These are phyloP conservation scores for Hepsetus odoe DNA, from an alignment of 2,113 vertebrate species.

Conservation along the genomic window DNA sequence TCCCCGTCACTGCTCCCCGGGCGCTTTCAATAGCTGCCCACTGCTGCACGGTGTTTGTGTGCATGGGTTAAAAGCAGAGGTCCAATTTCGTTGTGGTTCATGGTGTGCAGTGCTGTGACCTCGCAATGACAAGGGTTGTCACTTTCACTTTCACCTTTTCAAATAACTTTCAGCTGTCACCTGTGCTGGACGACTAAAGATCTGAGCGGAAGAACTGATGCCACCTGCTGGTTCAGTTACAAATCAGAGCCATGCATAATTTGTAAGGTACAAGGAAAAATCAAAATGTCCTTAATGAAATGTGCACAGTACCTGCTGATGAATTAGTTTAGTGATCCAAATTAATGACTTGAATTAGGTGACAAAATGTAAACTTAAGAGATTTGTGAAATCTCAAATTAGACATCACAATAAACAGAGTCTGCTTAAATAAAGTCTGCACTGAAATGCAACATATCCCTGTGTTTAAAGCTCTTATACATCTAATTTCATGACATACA, in stretches of 20 bases:
- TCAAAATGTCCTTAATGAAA: conserved; percentile 3
- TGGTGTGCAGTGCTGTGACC: no score
- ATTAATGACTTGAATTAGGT: conserved; percentile 8
- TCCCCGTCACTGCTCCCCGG: no score
- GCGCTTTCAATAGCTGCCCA: no score
- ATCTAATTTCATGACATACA: neutral
- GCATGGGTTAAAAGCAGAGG: no score
- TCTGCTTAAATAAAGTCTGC: neutral
- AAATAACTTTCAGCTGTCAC: conserved; percentile 15
- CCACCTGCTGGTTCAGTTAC: conserved; percentile 61
- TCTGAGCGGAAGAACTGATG: conserved; percentile 37
- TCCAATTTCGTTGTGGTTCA: no score
- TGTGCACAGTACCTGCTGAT: neutral
- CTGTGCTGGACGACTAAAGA: neutral
- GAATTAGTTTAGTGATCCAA: neutral
- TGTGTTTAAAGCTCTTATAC: neutral
- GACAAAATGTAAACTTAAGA: conserved; percentile 1
- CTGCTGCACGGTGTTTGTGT: no score
- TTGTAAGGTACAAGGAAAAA: neutral
- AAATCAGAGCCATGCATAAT: neutral
- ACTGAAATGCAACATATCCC: neutral
- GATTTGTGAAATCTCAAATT: neutral
- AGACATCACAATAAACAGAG: neutral
- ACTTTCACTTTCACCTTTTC: no score
- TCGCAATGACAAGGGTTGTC: no score